Base-by-base conservation (phyloP, 2,797 vertebrate genomes). In the Onychomys arenicola region DNA sequence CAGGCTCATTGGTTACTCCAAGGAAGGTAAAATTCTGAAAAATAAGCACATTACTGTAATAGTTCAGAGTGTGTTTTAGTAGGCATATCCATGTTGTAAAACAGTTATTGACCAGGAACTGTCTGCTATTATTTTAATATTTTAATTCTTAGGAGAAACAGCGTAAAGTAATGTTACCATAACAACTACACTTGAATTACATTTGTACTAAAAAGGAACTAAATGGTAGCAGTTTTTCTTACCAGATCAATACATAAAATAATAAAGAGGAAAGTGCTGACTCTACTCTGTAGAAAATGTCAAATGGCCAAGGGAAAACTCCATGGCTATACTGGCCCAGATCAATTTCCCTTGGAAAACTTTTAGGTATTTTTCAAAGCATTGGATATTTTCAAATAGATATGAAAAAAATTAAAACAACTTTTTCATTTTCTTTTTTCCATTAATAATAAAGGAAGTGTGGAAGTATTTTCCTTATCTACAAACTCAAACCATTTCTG, bases 11-110 rank as follows among this genome's bases (percentile, higher is more conserved):
- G 92, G 96, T 88, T 76, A 99, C 97, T 90, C 98, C 97, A 97
- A 98, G 98, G 92, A 98, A 97, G 1, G 98, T 98, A 97, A 99
- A 98, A 97, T 98, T 99, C 99, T 99, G 97, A 94, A 97, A 98
- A 92, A 96, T 6, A 91, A 96, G 93, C 93, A 96, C 69, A 95
- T 94, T 3, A 0, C 83, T 97, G 92, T 84, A 90, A 91, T 89
- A 78, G 75, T 88, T 97, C 49, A 97, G 86, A 91, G 78, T 87
- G 25, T 34, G 61, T 34, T 90, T 93, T 95, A 89, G 37, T 71
- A 89, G 32, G 11, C n/a, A 93, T 52, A 49, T n/a, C n/a, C 93
- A 83, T 86, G 63, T 82, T 91, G 85, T 91, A 84, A 97, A 95
- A 90, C 87, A 92, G 90, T 82, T 90, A 76, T 88, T 85, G 71